These are phyloP conservation scores for Falco naumanni DNA, from an alignment of 2,797 vertebrate species.

Conservation along the genomic window DNA sequence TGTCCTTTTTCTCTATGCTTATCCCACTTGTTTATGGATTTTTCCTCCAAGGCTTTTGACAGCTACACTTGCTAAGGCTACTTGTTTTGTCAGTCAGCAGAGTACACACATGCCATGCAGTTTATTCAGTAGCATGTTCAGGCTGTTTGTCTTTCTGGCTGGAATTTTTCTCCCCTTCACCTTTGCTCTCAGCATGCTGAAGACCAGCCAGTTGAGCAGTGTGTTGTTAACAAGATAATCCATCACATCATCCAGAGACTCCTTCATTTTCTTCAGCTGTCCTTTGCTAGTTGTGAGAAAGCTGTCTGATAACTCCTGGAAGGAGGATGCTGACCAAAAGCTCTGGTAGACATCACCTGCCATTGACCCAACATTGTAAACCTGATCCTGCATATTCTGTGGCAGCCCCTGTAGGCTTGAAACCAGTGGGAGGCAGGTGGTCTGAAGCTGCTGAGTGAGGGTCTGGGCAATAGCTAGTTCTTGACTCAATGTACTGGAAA, in stretches of 20 bases:
- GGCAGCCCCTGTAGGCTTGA: conserved; percentile 88
- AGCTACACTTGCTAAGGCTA: conserved; percentile 4
- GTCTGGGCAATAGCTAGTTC: conserved; percentile 82
- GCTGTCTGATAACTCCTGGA: conserved; percentile 84
- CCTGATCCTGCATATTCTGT: conserved; percentile 87
- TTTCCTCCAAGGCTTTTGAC: background rate
- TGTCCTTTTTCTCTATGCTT: background rate
- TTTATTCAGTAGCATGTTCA: conserved; percentile 48
- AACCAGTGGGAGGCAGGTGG: conserved; percentile 86
- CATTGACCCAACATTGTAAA: conserved; percentile 76
- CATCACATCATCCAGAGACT: conserved; percentile 91
- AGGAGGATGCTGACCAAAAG: conserved; percentile 78
- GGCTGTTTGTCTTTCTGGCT: conserved; percentile 60
- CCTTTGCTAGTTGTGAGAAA: conserved; percentile 81
- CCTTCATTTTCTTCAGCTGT: conserved; percentile 87
- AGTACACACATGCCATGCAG: background rate
- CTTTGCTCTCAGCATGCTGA: conserved; percentile 65
- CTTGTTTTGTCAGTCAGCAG: conserved; percentile 23
- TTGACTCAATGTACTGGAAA: conserved; percentile 87
- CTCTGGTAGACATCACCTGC: conserved; percentile 83
- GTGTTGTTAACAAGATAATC: conserved; percentile 95
- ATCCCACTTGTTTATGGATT: background rate
- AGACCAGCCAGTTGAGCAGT: conserved; percentile 94
- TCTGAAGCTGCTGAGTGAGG: conserved; percentile 92
- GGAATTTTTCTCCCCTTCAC: conserved; percentile 52